A percentile compares a stretch with the other conserved stretches of the same genome.
phyloP scores from a whole-genome alignment of 2,888 invertebrate species.

The Mythimna pallens region DNA sequence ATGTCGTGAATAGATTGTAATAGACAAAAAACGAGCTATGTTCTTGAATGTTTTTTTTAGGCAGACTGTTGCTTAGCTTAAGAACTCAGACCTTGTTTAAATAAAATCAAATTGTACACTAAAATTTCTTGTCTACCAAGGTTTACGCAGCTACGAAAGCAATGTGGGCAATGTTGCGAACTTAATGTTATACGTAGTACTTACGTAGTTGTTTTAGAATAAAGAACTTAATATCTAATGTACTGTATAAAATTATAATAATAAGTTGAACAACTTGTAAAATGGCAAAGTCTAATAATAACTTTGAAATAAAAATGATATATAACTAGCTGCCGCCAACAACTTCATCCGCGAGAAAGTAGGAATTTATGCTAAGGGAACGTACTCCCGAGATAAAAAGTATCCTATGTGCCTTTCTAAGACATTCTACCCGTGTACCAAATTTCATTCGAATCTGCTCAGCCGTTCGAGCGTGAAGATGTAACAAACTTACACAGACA shows the following conservation, averaged over 20 bases:
- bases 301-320: background rate
- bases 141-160: background rate
- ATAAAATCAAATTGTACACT: background rate
- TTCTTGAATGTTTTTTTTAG: background rate
- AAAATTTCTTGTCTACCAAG: background rate
- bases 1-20: background rate
- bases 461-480: too few species aligned
- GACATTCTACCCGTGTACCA: too few species aligned
- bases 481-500: too few species aligned
- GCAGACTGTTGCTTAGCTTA: background rate
- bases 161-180: background rate
- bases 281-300: background rate
- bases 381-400: too few species aligned
- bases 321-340: too few species aligned
- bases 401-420: too few species aligned
- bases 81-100: background rate
- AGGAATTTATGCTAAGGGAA: too few species aligned
- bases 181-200: background rate
- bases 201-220: background rate
- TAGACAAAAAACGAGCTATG: background rate
- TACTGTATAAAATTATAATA: background rate
- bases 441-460: too few species aligned
- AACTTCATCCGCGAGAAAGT: too few species aligned
- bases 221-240: background rate
- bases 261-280: background rate